phyloP scores from a whole-genome alignment of 2,888 invertebrate genomes.

The Stenchaetothrips biformis region DNA sequence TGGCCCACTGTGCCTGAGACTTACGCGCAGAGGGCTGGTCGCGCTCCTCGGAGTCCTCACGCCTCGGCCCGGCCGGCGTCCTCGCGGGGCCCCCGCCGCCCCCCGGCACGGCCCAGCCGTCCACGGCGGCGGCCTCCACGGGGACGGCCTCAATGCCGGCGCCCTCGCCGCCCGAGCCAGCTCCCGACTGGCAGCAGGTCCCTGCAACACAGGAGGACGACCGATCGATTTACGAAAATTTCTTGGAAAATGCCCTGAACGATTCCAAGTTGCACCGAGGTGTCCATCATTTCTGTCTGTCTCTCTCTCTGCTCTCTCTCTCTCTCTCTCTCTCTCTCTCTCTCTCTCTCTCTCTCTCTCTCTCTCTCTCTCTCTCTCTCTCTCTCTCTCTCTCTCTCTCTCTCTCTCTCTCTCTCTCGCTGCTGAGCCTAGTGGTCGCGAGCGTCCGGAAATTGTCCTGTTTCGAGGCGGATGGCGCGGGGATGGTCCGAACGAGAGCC shows the following conservation, averaged over 20 bases:
- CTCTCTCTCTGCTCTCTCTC: neutral
- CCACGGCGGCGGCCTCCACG: neutral
- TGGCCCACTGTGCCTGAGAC: conserved; percentile 31
- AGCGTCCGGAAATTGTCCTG: too few relatives aligned
- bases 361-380: neutral
- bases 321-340: neutral
- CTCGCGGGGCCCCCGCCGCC: neutral
- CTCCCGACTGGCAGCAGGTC: neutral
- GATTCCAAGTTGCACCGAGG: neutral
- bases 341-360: neutral
- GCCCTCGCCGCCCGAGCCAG: neutral
- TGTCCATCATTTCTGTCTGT: neutral
- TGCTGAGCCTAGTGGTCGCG: too few relatives aligned
- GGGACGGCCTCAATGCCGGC: neutral
- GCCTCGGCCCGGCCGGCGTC: neutral
- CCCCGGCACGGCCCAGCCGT: neutral
- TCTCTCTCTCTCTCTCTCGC: neutral
- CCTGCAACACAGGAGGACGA: neutral
- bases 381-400: neutral
- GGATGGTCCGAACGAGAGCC: too few relatives aligned
- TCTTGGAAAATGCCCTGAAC: too few relatives aligned
- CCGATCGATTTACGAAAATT: too few relatives aligned
- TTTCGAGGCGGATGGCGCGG: too few relatives aligned
- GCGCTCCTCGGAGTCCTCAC: conserved; percentile 4
- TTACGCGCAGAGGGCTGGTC: neutral